Evolutionary conservation across 2,113 vertebrate genomes (phyloP), one percentile per base, ranked within the genome.

Genomic region (Chauna torquata): DNA sequence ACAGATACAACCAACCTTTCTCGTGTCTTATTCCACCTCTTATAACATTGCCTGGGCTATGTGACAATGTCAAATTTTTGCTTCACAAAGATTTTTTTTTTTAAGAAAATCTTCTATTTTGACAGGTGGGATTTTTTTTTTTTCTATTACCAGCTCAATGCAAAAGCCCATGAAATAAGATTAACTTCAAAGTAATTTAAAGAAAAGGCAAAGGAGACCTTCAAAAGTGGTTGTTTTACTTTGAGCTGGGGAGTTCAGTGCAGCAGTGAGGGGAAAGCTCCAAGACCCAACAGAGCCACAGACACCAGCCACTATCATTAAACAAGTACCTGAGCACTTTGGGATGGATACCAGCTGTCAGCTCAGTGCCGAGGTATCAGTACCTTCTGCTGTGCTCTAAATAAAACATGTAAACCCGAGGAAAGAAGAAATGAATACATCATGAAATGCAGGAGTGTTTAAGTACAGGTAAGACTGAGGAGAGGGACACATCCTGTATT

Each of bases 391-490:
- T 16, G 2, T 61, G 7, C 8, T 66, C 38, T 52, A 28, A 77
- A 38, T 28, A 44, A 70, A 16, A 49, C 2, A 6, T 3, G 7
- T 38, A 75, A 64, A 91, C 44, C 9, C 9, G 23, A 68, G 9
- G 42, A 54, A 54, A 75, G 32, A 66, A 58, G 40, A 62, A 91
- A 84, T 12, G 1, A 88, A 38, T 9, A 45, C 2, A 3, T 40
- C 9, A 6, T 36, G n/a, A 57, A 57, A 34, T 8, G 12, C 13
- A 30, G 30, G 4, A 16, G 0, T 2, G 38, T 75, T 54, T 0
- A 0, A 44, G 28, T 24, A 14, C 8, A 55, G 25, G 24, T 42
- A 32, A 90, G 17, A 7, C 38, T 64, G 34, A 66, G 25, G 44
- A 8, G 47, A 45, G 6, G 58, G 15, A 15, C 2, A 4, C 47